Evolutionary conservation across 2,888 invertebrate genomes (phyloP), one percentile per base, ranked within the genome.

Genomic region (Tetragonula carbonaria): DNA sequence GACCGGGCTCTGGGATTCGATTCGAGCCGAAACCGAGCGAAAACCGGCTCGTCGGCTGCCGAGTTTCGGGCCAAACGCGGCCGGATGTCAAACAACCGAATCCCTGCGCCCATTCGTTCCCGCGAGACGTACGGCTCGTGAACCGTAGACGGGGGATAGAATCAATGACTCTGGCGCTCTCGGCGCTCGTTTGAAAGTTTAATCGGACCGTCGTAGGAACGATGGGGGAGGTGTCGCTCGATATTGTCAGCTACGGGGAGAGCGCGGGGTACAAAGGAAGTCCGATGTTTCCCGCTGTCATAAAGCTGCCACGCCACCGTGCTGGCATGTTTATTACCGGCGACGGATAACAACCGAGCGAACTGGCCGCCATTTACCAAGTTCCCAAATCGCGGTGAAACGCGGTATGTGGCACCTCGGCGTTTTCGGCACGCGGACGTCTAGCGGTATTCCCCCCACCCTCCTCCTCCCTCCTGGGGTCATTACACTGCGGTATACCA

Each of bases 301-400:
- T 88, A 87, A 88, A 88, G 78, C 88, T 86, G 87, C 82, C 87
- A 84, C 62, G 71, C 55, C 62, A 57, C 50, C 21, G 71, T 75
- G 4, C 55, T 55, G 87, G 80, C 86, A 87, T 83, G 87, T 88
- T 88, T 88, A 88, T 87, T 80, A 82, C 82, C 75, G 45, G 57
- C 16, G 63, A 14, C 16, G 74, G 72, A 59, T 71, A 85, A 53
- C 80, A 65, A 59, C 33, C 23, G 59, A 62, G 74, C 67, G 72
- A 67, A 73, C 65, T 11, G 67, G 63, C 28, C 59, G 78, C 67
- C 67, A 80, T 74, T 81, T 73, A 51, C 74, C 59, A 79, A 82
- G 74, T 86, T 86, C 75, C 70, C 71, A 33, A 86, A 86, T 59
- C 57, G 74, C 71, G 53, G 21, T 77, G 66, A 66, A 62, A 68